Base-by-base conservation (phyloP, 2,888 invertebrate species). In the Tromatobia lineatoria region DNA sequence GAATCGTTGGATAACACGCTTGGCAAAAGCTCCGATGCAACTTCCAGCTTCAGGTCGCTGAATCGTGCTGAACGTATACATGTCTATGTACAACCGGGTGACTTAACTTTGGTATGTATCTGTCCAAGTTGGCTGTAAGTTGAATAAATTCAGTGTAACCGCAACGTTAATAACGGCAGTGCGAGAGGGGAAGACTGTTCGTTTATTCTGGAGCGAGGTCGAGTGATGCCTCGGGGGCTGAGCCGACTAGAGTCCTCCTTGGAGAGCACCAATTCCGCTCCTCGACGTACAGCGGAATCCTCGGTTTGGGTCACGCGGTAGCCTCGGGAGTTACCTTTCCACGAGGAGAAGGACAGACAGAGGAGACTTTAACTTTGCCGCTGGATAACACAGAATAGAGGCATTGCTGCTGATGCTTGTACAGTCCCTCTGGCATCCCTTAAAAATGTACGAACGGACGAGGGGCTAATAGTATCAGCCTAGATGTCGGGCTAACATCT, bases 201-300 rank as follows among this genome's bases (percentile, higher is more conserved):
- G 81, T 82, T 81, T 81, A 85, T 85, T 85, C 81, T 73, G 71
- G 66, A 79, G 61, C 79, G 81, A 81, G 84, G 81, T 81, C 78
- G 79, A 75, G 42, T 71, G 82, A 87, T 82, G 87, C 81, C 83
- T 80, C 66, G 59, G 79, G 78, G 85, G 59, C 20, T 67, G 66
- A 57, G 69, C 66, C 83, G 74, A 79, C 42, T 67, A 52, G 87
- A 85, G 82, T 69, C 82, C 78, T 85, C 87, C 79, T 81, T 87
- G 88, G 89, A 87, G 90, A 83, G 86, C 71, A 50, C 23, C 25
- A 11, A 25, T 13, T 25, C 18, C 18, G 6, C 59, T 64, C 57
- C 50, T 42, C 81, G 79, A 83, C 64, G 74, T 73, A 59, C 59
- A 59, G 69, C 52, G 52, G 64, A 74, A 69, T 81, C 50, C 77